Percentiles rank a stretch among this genome's conserved stretches.
Conservation (phyloP, 2,797 vertebrate species). For the Hippocampus kuda region DNA sequence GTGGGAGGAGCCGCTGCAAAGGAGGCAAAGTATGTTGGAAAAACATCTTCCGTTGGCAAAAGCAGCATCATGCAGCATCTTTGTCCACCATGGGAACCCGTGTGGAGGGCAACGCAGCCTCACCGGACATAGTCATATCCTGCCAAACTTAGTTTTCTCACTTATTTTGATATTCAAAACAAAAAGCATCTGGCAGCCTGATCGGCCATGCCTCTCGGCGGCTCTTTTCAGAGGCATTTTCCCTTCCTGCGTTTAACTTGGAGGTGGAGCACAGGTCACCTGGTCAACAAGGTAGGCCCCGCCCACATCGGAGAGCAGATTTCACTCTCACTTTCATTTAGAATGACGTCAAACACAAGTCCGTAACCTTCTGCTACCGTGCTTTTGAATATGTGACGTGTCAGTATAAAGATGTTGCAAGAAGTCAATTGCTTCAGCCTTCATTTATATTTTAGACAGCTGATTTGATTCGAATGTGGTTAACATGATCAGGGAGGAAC, state of each 20-base stretch:
- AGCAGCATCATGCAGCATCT: neutral
- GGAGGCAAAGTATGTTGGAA: conserved; percentile 18
- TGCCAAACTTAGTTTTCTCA: neutral
- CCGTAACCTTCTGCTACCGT: too few species aligned
- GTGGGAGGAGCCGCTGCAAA: conserved; percentile 32
- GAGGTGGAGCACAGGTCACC: conserved; percentile 48
- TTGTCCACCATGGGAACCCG: neutral
- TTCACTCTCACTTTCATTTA: neutral
- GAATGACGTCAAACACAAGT: too few species aligned
- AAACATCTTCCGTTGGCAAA: neutral
- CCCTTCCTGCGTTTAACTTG: conserved; percentile 29
- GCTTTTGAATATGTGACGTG: too few species aligned
- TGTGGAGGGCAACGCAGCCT: neutral
- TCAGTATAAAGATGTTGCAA: too few species aligned
- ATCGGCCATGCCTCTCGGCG: conserved; percentile 28
- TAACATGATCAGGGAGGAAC: too few species aligned
- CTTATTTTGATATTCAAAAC: neutral
- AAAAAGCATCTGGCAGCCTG: neutral
- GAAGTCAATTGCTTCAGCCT: too few species aligned
- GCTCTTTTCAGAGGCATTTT: conserved; percentile 27
- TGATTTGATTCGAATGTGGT: too few species aligned
- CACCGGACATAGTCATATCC: neutral
- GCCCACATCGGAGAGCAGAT: conserved; percentile 8
- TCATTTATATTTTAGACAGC: too few species aligned
- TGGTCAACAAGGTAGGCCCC: conserved; percentile 45